Base-by-base conservation (phyloP, 2,888 invertebrate genomes). In the Orthosia incerta region DNA sequence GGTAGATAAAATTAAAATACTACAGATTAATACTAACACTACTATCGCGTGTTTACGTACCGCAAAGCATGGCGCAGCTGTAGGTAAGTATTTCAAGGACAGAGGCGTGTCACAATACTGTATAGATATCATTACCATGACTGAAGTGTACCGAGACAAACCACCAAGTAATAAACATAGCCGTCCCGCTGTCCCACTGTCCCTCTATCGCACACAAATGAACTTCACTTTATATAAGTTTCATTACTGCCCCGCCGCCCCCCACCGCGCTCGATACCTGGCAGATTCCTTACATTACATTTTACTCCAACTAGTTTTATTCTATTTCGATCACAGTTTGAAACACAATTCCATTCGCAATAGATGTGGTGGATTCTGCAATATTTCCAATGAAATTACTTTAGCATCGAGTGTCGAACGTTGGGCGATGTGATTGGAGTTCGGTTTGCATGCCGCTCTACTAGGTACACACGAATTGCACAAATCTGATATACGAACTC, bases 261-360 rank as follows among this genome's bases (percentile, higher is more conserved):
- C 48, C 26, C 11, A n/a, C 20, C 20, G 18, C 26, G 39, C 9
- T 26, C 7, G 15, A 46, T n/a, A 45, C 50, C 39, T 20, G 56
- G 12, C 39, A 62, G 48, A 73, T 72, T n/a, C 15, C 61, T 62
- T 46, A 45, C 26, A 50, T 73, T 61, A 45, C n/a, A 55, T 50
- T 51, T 46, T 16, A 57, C 3, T 57, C 46, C 18, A 3, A 62
- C 23, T 20, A 4, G 31, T 57, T 50, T 18, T 48, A 56, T 45
- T 57, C 15, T 48, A 39, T 60, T 71, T 18, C 4, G 5, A 57
- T 16, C 23, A 18, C 16, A 15, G 11, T 23, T 50, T 50, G 23
- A 39, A 23, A 57, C 16, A 45, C 23, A 45, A 26, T 50, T 71
- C 13, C 15, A 56, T 48, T 50, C 7, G 5, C 15, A 61, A 15